Evolutionary conservation across 1,140 invertebrate genomes (phyloP), one percentile per base, ranked within the genome.

Genomic region (Lordiphosa mommai): DNA sequence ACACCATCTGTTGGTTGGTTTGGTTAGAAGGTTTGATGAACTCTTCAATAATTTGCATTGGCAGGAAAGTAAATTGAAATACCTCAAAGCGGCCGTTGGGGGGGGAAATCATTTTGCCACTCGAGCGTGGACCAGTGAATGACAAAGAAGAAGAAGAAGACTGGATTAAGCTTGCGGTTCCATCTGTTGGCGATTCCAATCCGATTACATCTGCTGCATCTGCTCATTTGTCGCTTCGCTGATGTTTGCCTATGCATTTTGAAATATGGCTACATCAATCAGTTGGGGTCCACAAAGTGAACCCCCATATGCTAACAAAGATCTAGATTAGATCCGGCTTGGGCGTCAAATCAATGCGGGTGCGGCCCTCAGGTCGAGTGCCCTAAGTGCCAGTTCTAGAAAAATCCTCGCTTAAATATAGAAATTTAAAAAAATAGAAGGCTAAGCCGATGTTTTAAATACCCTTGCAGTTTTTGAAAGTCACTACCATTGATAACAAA

Each of bases 171-270:
- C 56, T 67, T 80, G 74, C 69, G 60, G 73, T 80, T 80, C 57
- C 67, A 71, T 70, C 20, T 23, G 20, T 6, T 23, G 20, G 74
- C 69, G 60, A 69, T 73, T 80, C 57, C 67, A 71, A 67, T 43
- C 7, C 12, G 40, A 27, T 23, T 43, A 9, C 44, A 9, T 47
- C 29, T 43, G 20, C 17, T 46, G 50, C 47, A 53, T 65, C 71
- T 80, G 69, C 76, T 74, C 70, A 80, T 80, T 80, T 80, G 74
- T 80, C 74, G 74, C 74, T 80, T 82, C 70, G 66, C 56, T 80
- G 56, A 29, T 46, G 38, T 33, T 27, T 32, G 43, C 29, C 41
- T 33, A 52, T 58, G 46, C 57, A 64, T 60, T 64, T 65, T 27
- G 33, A 27, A 23, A 23, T 23, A 23, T 63, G 57, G 40, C 4